Evolutionary conservation across 2,888 invertebrate genomes (phyloP), one percentile per base, ranked within the genome.

Genomic region (Cynaeus angustus): DNA sequence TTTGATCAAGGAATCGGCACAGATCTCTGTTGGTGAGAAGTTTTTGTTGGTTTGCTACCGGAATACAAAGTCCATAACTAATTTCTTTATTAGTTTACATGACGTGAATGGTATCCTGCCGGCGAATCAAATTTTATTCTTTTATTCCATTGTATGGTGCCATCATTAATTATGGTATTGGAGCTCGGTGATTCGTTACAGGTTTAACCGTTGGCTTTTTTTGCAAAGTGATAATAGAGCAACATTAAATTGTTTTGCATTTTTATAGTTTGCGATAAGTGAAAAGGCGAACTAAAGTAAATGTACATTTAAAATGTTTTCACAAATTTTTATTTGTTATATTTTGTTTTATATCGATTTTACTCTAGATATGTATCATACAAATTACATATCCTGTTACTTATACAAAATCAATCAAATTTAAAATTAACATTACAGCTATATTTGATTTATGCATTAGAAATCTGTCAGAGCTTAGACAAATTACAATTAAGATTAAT

Each of bases 51-150:
- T 70, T 66, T 45, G 80, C 81, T 82, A 82, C 81, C 77, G 81
- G 77, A 77, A 77, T 77, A 80, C 81, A 80, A 80, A 80, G 80
- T 78, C 82, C 83, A 80, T 82, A 81, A 81, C 83, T 79, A 82
- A 82, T 82, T 82, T 81, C 81, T 81, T 82, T 80, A 82, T 83
- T 83, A 82, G 79, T 77, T 81, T 78, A 77, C 74, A 68, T 75
- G 72, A 71, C 73, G 72, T 82, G 80, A 82, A 80, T 78, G 75
- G 78, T 68, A 62, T 73, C 81, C 82, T 74, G 78, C 77, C 70
- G 78, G 56, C 56, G 48, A 56, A 66, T 66, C 66, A 66, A 66
- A 66, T 66, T 56, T 56, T 45, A 55, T 66, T 66, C 66, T 66
- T 66, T 66, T 45, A 41, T 64, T 64, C 48, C 30, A 41, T 45